phyloP scores from a whole-genome alignment of 2,888 invertebrate species.

The Orchestes rusci region DNA sequence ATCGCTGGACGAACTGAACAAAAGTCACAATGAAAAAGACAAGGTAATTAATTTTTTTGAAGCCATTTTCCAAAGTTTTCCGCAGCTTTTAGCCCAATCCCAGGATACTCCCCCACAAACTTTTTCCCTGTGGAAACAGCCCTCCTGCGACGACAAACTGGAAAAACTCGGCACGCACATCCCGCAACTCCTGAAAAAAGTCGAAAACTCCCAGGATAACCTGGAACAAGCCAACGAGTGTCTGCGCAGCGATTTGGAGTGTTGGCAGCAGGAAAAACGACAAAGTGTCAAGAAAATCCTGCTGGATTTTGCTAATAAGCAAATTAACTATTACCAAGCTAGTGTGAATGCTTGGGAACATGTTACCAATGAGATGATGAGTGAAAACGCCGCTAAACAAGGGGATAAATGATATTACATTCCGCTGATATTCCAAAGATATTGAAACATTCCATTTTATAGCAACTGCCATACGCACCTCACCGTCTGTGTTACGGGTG shows the following conservation, averaged over 20 bases:
- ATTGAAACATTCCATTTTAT: too few species aligned
- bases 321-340: constrained; percentile 58
- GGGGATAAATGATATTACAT: constrained; percentile 21
- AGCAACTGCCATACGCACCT: too few species aligned
- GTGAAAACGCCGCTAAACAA: constrained; percentile 15
- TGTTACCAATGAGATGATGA: constrained; percentile 33
- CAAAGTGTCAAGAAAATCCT: constrained; percentile 56
- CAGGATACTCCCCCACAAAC: constrained; percentile 26
- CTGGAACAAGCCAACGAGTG: constrained; percentile 63
- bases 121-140: constrained; percentile 54
- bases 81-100: constrained; percentile 33
- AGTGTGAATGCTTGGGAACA: constrained; percentile 52
- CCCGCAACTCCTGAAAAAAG: constrained; percentile 48
- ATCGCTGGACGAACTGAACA: constrained; percentile 55
- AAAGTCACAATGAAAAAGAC: constrained; percentile 55
- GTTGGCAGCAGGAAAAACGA: constrained; percentile 61
- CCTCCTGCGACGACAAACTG: constrained; percentile 52
- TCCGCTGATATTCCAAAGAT: too few species aligned
- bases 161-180: constrained; percentile 46
- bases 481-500: too few species aligned
- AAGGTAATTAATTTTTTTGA: constrained; percentile 42
- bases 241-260: constrained; percentile 57
- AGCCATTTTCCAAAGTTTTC: constrained; percentile 2
- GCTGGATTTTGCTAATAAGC: constrained; percentile 55
- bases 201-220: constrained; percentile 53